phyloP scores from a whole-genome alignment of 2,888 invertebrate genomes.

The Cephus pulcher region DNA sequence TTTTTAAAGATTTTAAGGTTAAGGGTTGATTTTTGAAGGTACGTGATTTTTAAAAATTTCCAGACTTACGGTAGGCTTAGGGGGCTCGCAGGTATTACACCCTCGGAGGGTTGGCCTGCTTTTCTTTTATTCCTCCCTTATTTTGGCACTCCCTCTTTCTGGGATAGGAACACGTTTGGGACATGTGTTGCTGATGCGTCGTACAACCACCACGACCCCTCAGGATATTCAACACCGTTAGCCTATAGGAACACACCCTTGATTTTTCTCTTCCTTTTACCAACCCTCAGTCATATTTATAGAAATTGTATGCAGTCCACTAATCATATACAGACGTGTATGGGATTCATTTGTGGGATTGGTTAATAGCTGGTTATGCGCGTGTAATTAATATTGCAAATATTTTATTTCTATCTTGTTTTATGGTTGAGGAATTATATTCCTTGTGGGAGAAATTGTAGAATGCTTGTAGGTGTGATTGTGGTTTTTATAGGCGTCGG shows the following conservation, averaged over 20 bases:
- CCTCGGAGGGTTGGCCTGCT: background rate
- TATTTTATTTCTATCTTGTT: background rate
- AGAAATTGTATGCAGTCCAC: constrained; percentile 27
- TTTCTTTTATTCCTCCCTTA: background rate
- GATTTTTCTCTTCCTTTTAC: constrained; percentile 19
- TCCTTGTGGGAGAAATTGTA: background rate
- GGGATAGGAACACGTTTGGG: constrained; percentile 42
- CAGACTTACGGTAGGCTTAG: background rate
- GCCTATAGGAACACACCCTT: constrained; percentile 18
- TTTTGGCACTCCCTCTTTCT: background rate
- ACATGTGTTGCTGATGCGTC: constrained; percentile 49
- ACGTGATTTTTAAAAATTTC: background rate
- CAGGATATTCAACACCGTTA: constrained; percentile 31
- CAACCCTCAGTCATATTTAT: constrained; percentile 36
- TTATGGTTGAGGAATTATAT: background rate
- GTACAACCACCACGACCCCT: constrained; percentile 37
- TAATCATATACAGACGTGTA: constrained; percentile 27
- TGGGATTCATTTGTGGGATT: background rate
- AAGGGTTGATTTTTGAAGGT: background rate
- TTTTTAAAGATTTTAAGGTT: background rate
- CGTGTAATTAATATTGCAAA: background rate
- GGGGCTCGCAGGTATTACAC: background rate
- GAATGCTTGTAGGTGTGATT: background rate
- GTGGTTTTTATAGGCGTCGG: constrained; percentile 15
- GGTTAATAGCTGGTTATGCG: background rate